Evolutionary conservation across 2,113 vertebrate genomes (phyloP).

Genomic region (Neodon shergylaensis): DNA sequence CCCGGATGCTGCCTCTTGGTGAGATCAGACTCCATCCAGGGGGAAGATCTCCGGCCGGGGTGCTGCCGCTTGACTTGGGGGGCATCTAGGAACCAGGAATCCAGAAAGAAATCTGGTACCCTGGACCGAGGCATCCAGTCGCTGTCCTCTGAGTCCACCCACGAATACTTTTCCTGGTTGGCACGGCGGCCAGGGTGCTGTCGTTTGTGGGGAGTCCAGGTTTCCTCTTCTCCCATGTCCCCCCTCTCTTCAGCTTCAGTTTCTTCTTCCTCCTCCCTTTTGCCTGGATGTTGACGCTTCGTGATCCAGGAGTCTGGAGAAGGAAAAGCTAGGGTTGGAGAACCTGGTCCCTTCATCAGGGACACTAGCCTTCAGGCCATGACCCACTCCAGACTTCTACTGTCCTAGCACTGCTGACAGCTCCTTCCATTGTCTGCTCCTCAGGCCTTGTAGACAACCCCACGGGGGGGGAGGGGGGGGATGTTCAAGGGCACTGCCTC

Average conservation of each 20-base stretch:
- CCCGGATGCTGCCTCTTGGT: conserved; percentile 85
- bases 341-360: not conserved
- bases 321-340: conserved; percentile 56
- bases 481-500: not conserved
- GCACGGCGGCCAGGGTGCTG: conserved; percentile 89
- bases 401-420: not conserved
- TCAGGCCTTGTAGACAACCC: not conserved
- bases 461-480: too few species aligned
- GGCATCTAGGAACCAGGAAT: not conserved
- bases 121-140: not conserved
- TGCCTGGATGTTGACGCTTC: conserved; percentile 93
- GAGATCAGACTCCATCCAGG: conserved; percentile 61
- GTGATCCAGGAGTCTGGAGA: conserved; percentile 87
- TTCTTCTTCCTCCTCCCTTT: conserved; percentile 77
- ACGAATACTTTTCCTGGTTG: conserved; percentile 31
- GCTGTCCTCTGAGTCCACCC: not conserved
- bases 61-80: conserved; percentile 86
- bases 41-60: conserved; percentile 86
- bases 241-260: conserved; percentile 61
- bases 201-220: conserved; percentile 72
- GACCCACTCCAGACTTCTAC: not conserved
- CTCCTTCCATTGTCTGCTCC: not conserved
- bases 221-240: conserved; percentile 66
- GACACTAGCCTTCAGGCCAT: not conserved
- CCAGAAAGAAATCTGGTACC: not conserved